These are phyloP conservation scores for Myotis brandtii DNA, from an alignment of 2,113 vertebrate genomes.

Conservation along the genomic window DNA sequence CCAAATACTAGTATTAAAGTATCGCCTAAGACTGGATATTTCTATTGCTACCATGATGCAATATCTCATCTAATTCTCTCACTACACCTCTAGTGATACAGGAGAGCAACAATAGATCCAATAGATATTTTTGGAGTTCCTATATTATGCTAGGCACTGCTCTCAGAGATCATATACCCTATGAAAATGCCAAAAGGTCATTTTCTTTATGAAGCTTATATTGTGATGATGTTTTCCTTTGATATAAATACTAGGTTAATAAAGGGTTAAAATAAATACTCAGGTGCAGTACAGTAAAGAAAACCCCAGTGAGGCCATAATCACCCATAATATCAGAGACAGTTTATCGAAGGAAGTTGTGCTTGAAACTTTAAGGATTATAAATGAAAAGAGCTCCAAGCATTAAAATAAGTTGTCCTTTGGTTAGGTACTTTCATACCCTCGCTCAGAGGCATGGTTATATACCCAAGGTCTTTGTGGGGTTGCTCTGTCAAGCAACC, in stretches of 20 bases:
- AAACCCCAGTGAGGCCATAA: neutral
- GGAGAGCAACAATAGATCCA: neutral
- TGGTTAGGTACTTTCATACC: neutral
- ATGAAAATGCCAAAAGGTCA: neutral
- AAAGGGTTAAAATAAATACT: conserved; percentile 46
- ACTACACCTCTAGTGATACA: neutral
- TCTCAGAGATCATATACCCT: neutral
- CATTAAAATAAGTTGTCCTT: neutral
- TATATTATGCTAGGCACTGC: neutral
- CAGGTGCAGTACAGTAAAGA: neutral
- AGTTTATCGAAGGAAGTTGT: neutral
- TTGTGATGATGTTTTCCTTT: neutral
- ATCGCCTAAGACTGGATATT: neutral
- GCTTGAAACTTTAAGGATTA: conserved; percentile 11
- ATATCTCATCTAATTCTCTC: neutral
- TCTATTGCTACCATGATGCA: neutral
- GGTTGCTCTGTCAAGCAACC: neutral
- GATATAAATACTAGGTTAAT: conserved; percentile 12
- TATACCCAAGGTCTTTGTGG: neutral
- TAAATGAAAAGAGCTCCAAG: neutral
- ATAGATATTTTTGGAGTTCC: neutral
- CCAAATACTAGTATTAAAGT: neutral
- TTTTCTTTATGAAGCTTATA: neutral
- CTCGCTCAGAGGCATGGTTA: neutral
- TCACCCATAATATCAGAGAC: neutral